Evolutionary conservation across 1,140 invertebrate genomes (phyloP).

Genomic region (Conus betulinus): DNA sequence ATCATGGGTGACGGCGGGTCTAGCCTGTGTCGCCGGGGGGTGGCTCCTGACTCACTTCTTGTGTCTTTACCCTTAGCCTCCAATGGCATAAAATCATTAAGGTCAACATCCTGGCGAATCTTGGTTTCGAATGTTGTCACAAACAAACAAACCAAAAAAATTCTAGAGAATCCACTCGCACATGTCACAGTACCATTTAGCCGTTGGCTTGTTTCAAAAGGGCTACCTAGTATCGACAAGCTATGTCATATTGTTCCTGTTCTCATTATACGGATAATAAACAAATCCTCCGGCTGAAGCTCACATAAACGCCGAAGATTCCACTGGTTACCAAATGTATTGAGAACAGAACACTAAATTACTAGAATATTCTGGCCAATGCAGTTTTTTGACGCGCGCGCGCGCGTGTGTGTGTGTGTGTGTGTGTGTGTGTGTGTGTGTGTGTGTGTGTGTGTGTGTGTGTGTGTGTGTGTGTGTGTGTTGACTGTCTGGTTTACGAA

Average conservation of each 20-base stretch:
- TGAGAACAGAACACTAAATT: not conserved
- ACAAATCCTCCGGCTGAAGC: not conserved
- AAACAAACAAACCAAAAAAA: too few relatives aligned
- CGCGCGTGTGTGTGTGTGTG: too few relatives aligned
- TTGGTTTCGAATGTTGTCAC: too few relatives aligned
- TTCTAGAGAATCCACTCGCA: too few relatives aligned
- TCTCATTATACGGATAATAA: not conserved
- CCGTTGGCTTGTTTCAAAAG: not conserved
- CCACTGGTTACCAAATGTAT: not conserved
- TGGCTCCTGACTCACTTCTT: too few relatives aligned
- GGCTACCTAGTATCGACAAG: not conserved
- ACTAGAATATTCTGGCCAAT: not conserved
- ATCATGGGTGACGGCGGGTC: too few relatives aligned
- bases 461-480: slow-evolving; percentile 7
- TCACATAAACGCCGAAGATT: not conserved
- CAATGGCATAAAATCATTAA: too few relatives aligned
- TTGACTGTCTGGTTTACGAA: not conserved
- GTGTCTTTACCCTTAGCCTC: too few relatives aligned
- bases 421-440: not conserved
- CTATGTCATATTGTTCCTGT: not conserved
- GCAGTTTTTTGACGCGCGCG: not conserved
- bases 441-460: slow-evolving; percentile 7
- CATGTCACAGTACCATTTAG: too few relatives aligned
- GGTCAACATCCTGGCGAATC: too few relatives aligned
- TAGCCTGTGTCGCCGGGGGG: too few relatives aligned